Evolutionary conservation across 2,888 invertebrate species (phyloP), one percentile per base, ranked within the genome.

Genomic region (Odontocerum albicorne): DNA sequence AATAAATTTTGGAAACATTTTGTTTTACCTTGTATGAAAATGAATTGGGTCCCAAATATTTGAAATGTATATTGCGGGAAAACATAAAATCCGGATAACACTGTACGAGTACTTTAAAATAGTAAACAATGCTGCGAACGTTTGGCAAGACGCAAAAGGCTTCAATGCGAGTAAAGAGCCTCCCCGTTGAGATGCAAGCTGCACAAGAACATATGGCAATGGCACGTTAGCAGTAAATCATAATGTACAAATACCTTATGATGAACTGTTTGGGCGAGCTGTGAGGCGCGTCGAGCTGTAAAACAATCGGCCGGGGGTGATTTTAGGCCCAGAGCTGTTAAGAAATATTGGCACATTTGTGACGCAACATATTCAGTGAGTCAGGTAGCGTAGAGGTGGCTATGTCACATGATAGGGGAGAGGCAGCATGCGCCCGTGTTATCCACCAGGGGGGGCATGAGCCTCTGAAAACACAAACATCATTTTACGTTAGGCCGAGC

Each of bases 381-480:
- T 77, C 78, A 77, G 75, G 77, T 74, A 68, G 78, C 77, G 77
- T 76, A 77, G 74, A 73, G 75, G 71, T 70, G 71, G 72, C 69
- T 67, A 69, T 70, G 66, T 68, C 35, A 44, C 21, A 21, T n/a
- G 4, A 40, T 10, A 40, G 16, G 21, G 4, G 35, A 4, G 12
- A n/a, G 10, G 17, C 40, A 4, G 7, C 6, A 20, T 20, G 40
- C 21, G 40, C n/a, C 3, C 38, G n/a, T 3, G 40, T 20, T 20
- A 72, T 70, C 72, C 72, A 72, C 72, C 75, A 22, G 33, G 72
- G 74, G 72, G 71, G 72, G 76, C 77, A 77, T 77, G 78, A 74
- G 78, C 78, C 78, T 78, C 78, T 78, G 78, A 75, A 78, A 78
- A 71, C 67, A 74, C 75, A 73, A 75, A 71, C 73, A 68, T 70